These are phyloP conservation scores for Subanguina moxae DNA, from an alignment of 1,140 invertebrate genomes.

Conservation along the genomic window DNA sequence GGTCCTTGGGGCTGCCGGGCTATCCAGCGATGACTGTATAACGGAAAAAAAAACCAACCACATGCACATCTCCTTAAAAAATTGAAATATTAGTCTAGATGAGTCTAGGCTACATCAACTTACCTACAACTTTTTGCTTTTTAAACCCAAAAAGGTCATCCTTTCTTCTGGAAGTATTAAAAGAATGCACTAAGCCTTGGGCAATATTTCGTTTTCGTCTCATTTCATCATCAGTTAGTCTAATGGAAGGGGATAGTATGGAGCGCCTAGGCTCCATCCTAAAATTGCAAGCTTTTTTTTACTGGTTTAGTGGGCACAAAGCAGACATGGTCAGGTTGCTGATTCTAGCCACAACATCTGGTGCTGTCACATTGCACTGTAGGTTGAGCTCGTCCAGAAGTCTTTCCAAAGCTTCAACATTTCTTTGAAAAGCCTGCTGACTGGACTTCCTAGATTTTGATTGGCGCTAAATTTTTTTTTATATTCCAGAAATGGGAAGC, in stretches of 20 bases:
- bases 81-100: neutral
- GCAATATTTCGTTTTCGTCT: slow-evolving; percentile 44
- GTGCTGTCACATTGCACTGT: slow-evolving; percentile 47
- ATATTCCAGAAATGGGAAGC: neutral
- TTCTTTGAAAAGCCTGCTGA: slow-evolving; percentile 48
- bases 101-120: neutral
- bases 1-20: no score
- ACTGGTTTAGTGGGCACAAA: neutral
- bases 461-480: slow-evolving; percentile 37
- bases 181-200: slow-evolving; percentile 43
- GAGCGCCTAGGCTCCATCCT: slow-evolving; percentile 46
- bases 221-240: slow-evolving; percentile 43
- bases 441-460: slow-evolving; percentile 45
- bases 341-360: slow-evolving; percentile 43
- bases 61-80: slow-evolving; percentile 55
- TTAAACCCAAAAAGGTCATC: slow-evolving; percentile 25
- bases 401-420: slow-evolving; percentile 56
- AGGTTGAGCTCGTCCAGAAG: slow-evolving; percentile 51
- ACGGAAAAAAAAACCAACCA: slow-evolving; percentile 22
- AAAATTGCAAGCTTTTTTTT: slow-evolving; percentile 10
- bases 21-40: no score
- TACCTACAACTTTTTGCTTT: slow-evolving; percentile 51
- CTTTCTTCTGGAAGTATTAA: slow-evolving; percentile 31
- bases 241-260: slow-evolving; percentile 47
- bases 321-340: slow-evolving; percentile 50